Base-by-base conservation (phyloP, 53 echinoderm and acorn worm genomes). In the Mesocentrotus franciscanus region DNA sequence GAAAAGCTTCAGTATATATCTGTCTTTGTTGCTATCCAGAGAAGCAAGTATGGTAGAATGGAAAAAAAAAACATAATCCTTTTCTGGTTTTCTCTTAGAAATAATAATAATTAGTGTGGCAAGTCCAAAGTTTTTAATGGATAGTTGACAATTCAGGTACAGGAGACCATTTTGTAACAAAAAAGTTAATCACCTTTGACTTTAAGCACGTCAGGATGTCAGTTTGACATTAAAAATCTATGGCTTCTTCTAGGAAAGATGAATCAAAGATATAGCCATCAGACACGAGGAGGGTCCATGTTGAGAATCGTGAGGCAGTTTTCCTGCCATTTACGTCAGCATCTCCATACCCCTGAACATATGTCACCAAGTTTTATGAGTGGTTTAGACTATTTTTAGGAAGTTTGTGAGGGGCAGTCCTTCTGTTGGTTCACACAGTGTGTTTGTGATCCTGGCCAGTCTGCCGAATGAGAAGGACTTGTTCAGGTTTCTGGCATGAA, bases 401-500 rank as follows among this genome's bases (percentile, higher is more conserved):
- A 60, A 90, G 90, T 90, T 90, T 90, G 90, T 90, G 59, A 90
- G 18, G 90, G 61, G 30, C 16, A 60, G 90, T 90, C 90, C 60
- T 29, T 12, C 81, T 81, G 81, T 81, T 81, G 7, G 32, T 74
- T 30, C 74, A 30, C 2, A 81, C 36, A 36, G 22, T 81, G 17
- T 81, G 17, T 79, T 35, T 79, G 16, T 81, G 11, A 81, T 42
- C 81, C 8, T 81, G 16, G 64, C 64, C 42, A 5, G 27, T 81
- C 81, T 10, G 64, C 20, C 64, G 0, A 18, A 81, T 81, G 76
- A 76, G 76, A 76, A 32, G 30, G 76, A 29, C 76, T 29, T 27
- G 13, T 76, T 76, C 30, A 76, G 30, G 33, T 33, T 30, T 30
- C 76, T 76, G 76, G 76, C 76, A 76, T 76, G 76, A 32, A 30